A percentile compares a stretch with the other conserved stretches of the same genome.
Evolutionary conservation across 1,140 invertebrate species (phyloP).

Genomic region (Ridgeia piscesae): DNA sequence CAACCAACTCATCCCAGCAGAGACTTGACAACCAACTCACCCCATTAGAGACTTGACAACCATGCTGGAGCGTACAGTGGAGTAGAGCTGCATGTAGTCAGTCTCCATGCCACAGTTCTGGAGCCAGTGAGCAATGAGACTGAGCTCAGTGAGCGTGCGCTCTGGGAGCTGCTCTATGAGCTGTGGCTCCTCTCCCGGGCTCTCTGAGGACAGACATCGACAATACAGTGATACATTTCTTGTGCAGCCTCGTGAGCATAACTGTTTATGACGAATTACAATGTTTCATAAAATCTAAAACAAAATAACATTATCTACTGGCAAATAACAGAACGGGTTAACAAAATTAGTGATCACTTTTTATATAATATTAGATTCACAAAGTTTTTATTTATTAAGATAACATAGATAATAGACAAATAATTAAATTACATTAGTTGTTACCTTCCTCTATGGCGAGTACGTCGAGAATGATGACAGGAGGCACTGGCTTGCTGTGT

Average conservation of each 20-base stretch:
- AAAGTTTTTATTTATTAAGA: no score
- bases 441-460: conserved; percentile 81
- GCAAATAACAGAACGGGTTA: no score
- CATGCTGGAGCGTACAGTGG: conserved; percentile 73
- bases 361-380: no score
- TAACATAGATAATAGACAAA: no score
- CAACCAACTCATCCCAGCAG: no score
- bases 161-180: conserved; percentile 62
- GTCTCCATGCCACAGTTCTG: conserved; percentile 72
- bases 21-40: neutral
- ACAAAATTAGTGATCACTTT: no score
- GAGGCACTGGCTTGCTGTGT: conserved; percentile 82
- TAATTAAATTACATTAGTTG: no score
- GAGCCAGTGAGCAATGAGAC: conserved; percentile 81
- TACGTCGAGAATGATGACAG: conserved; percentile 81
- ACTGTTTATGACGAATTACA: neutral
- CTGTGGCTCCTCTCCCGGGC: conserved; percentile 32
- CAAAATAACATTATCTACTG: no score
- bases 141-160: conserved; percentile 70
- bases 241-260: neutral
- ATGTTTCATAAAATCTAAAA: no score
- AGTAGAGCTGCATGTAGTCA: conserved; percentile 80
- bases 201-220: conserved; percentile 30
- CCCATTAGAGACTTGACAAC: conserved; percentile 75
- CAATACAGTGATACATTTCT: neutral